phyloP scores from a whole-genome alignment of 1,140 invertebrate species.

The Galleria mellonella region DNA sequence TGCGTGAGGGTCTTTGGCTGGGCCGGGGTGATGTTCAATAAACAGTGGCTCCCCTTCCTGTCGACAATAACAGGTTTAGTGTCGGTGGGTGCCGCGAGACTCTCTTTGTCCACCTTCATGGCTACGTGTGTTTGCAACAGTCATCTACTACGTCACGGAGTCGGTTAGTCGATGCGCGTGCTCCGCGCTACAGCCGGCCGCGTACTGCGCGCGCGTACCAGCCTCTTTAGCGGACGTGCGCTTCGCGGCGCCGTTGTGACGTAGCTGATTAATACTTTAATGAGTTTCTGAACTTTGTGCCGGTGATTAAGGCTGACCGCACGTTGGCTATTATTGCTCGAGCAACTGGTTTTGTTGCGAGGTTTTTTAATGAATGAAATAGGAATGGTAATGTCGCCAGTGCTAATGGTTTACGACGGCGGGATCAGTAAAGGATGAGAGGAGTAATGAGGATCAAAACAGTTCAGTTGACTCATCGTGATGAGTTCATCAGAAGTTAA shows the following conservation, averaged over 20 bases:
- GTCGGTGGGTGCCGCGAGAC: conserved; percentile 38
- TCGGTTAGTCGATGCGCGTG: conserved; percentile 21
- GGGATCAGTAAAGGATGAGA: too few species aligned
- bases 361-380: neutral
- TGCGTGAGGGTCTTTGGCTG: conserved; percentile 87
- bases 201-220: conserved; percentile 24
- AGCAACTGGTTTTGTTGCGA: too few species aligned
- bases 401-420: too few species aligned
- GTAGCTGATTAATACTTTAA: conserved; percentile 17
- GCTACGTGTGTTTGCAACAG: conserved; percentile 30
- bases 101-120: conserved; percentile 61
- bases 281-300: conserved; percentile 47
- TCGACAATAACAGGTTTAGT: conserved; percentile 55
- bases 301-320: conserved; percentile 6
- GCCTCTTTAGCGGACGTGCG: neutral
- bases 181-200: conserved; percentile 30
- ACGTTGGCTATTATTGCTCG: neutral
- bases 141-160: conserved; percentile 41
- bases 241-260: conserved; percentile 15
- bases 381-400: too few species aligned
- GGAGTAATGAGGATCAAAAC: too few species aligned
- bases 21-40: conserved; percentile 77
- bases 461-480: too few species aligned
- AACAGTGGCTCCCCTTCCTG: conserved; percentile 75
- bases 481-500: too few species aligned